Base-by-base conservation (phyloP, 2,888 invertebrate genomes). In the Tachina lurida region DNA sequence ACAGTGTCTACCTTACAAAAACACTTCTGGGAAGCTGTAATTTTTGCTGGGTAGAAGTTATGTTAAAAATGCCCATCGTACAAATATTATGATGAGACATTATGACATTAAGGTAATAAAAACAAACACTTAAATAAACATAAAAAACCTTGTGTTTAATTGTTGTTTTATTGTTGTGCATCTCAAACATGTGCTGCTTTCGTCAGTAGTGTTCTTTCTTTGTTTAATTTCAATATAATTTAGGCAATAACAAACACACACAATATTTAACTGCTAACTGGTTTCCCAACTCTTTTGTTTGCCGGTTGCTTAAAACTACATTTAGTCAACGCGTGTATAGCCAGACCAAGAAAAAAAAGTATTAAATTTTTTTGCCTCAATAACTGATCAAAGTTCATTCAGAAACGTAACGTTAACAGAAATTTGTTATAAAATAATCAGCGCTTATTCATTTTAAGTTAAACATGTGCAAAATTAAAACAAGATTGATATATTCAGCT, bases 241-340 rank as follows among this genome's bases (percentile, higher is more conserved):
- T 10, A 7, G 13, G 13, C 58, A 73, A 73, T 49, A 74, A 60
- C 60, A 73, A 54, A 41, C 15, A 12, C 19, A 17, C 10, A 8
- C 17, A 31, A 22, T 62, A 54, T 70, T 78, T 54, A 62, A 56
- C 54, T 41, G 62, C 45, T 41, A 70, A 81, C 81, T 54, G 75
- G 81, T 81, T 81, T 81, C 52, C 17, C 45, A 41, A 9, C 8
- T n/a, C 15, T 39, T 52, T 58, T 41, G 49, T 12, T 67, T 13
- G 13, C 15, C 49, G 31, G n/a, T 41, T 67, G n/a, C 43, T 45
- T 54, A 10, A 39, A 49, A 17, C 39, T 19, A 15, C 31, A 45
- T 13, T 45, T 3, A 78, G 10, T 15, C 3, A 15, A 62, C 4
- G 13, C 15, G 31, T 78, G 70, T 43, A 10, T 75, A 15, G 54